Conservation (phyloP, 2,888 invertebrate species). For the Drosophila macrospina region DNA sequence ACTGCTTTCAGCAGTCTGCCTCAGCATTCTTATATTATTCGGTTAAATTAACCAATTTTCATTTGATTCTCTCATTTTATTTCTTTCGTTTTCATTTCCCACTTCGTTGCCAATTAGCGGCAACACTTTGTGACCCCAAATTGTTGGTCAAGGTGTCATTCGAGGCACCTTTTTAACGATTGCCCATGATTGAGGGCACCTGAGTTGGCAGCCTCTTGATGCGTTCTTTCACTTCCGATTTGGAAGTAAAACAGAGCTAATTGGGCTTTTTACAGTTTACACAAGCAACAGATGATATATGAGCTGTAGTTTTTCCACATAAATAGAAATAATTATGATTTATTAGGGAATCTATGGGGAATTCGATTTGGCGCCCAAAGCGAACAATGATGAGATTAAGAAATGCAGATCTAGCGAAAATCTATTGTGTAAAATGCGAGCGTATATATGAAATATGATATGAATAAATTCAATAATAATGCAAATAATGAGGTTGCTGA, state of each 20-base stretch:
- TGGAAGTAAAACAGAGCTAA: background rate
- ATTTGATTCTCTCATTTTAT: conserved; percentile 26
- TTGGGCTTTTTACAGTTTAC: background rate
- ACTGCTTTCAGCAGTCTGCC: conserved; percentile 25
- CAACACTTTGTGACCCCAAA: conserved; percentile 35
- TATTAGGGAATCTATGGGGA: too few species aligned
- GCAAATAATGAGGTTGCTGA: background rate
- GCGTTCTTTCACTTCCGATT: conserved; percentile 27
- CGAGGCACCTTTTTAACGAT: conserved; percentile 74
- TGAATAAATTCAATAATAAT: background rate
- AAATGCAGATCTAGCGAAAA: too few species aligned
- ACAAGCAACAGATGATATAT: background rate
- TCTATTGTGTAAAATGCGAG: too few species aligned
- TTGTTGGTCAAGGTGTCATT: conserved; percentile 66
- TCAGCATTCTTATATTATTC: conserved; percentile 57
- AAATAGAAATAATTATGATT: too few species aligned
- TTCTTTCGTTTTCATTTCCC: conserved; percentile 9
- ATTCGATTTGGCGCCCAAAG: background rate
- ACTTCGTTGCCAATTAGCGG: conserved; percentile 59
- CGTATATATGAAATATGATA: too few species aligned
- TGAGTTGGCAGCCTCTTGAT: too few species aligned
- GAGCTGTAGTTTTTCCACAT: too few species aligned
- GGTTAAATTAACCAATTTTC: conserved; percentile 73
- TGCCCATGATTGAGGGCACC: conserved; percentile 57
- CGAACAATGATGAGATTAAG: background rate